These are phyloP conservation scores for Pyrgilauda ruficollis DNA, from an alignment of 2,113 vertebrate species.

Conservation along the genomic window DNA sequence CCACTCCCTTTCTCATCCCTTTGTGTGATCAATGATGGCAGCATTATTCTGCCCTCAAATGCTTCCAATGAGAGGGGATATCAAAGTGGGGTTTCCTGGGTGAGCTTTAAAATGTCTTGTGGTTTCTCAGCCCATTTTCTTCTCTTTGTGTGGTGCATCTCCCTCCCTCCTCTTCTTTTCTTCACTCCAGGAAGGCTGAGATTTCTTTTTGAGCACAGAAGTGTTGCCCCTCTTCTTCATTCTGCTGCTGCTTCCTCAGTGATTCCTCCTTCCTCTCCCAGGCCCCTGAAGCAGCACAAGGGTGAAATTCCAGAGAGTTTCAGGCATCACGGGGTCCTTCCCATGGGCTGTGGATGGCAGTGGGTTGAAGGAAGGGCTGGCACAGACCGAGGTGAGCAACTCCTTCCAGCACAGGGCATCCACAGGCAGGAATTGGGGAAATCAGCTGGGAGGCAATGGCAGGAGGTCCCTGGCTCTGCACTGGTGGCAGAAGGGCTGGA, in stretches of 20 bases:
- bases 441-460: background rate
- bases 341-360: background rate
- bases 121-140: slow-evolving; percentile 48
- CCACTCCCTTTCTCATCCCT: slow-evolving; percentile 1
- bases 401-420: background rate
- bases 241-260: background rate
- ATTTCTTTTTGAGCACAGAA: slow-evolving; percentile 1
- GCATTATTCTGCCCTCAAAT: slow-evolving; percentile 26
- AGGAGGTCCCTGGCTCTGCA: background rate
- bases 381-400: background rate
- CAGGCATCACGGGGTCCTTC: background rate
- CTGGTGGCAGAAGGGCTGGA: background rate
- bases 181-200: slow-evolving; percentile 19
- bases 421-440: background rate
- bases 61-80: slow-evolving; percentile 36
- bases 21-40: slow-evolving; percentile 23
- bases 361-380: background rate
- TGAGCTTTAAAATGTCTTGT: slow-evolving; percentile 37
- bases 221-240: background rate
- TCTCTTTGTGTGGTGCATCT: slow-evolving; percentile 21
- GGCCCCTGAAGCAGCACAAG: fast-evolving
- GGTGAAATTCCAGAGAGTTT: background rate
- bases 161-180: slow-evolving; percentile 14
- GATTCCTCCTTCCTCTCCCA: background rate
- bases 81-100: slow-evolving; percentile 49